Base-by-base conservation (phyloP, 2,797 vertebrate species). In the Echiichthys vipera region DNA sequence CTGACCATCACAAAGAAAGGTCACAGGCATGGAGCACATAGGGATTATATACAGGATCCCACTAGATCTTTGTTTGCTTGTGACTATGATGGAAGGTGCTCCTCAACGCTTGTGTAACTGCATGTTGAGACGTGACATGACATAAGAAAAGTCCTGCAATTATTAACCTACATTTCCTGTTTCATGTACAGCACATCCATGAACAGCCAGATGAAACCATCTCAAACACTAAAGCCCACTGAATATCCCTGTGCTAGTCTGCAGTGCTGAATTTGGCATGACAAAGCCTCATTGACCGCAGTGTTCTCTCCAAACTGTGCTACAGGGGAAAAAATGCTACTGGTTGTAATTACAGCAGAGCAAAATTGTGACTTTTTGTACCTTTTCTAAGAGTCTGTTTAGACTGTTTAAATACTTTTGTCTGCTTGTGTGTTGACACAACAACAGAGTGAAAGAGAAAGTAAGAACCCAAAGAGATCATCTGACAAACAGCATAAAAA, bases 251-350 rank as follows among this genome's bases (percentile, higher is more conserved):
- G 36, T 40, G 42, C 64, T 17, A 1, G 12, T 53, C 40, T 24
- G 49, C 25, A 55, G 40, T 8, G 40, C 34, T 57, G 11, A 3
- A 49, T 65, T 57, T 70, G 63, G 25, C 56, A 65, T 14, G 55
- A 78, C 65, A 75, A 68, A 80, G 47, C 22, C 63, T 43, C 13
- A 65, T 11, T 71, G 49, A 77, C 62, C 43, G 14, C 51, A 47
- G 7, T 42, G 49, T 58, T 74, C 29, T 61, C 17, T 2, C 67
- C 65, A 61, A 34, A 74, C 65, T 69, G 62, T 65, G 61, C 6
- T 43, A 58, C 29, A 7, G 18, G 10, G 18, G 2, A 5, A 17
- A 54, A 82, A 64, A 74, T 45, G 70, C 8, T 71, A 72, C 84
- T 81, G 75, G 68, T 53, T 51, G 17, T 67, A 69, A 75, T 83